Base-by-base conservation (phyloP, 2,888 invertebrate species). In the Eupeodes luniger region DNA sequence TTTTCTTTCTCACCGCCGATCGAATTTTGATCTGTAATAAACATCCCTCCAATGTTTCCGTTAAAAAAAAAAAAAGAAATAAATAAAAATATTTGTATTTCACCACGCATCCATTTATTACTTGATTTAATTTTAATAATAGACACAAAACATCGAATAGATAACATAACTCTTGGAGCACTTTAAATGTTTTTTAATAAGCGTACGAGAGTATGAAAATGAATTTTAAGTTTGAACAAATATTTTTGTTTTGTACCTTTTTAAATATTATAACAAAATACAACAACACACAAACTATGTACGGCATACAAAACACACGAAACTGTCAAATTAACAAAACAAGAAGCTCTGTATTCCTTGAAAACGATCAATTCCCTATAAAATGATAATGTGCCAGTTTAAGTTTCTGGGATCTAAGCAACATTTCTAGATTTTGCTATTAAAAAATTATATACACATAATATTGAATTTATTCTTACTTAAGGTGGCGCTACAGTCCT, bases 11-110 rank as follows among this genome's bases (percentile, higher is more conserved):
- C n/a, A 0, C 14, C n/a, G 7, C 14, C 4, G 36, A 59, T 36
- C 1, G 3, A 4, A 1, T 0, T 14, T 6, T 6, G 0, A 14
- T 9, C 34, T 12, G 6, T 6, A 27, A 14, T 6, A 14, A 62
- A 62, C 16, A 62, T 62, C 62, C 62, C 62, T 62, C 40, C 36
- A 62, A 40, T 11, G 61, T 61, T 61, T 16, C n/a, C 5, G 16
- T 62, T n/a, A 0, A 6, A 27, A 57, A 27, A 11, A 11, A 5
- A 19, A 27, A 40, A 51, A 51, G 19, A 14, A 14, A 12, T 5
- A 51, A 51, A 19, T 19, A 19, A 5, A 51, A 36, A 59, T 7
- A 14, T 4, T 2, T 36, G 36, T 9, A 40, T n/a, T 36, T 16
- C 9, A 4, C n/a, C 9, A 9, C 9, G 4, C 5, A 36, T 61